Evolutionary conservation across 2,888 invertebrate species (phyloP).

Genomic region (Apotomis turbidana): DNA sequence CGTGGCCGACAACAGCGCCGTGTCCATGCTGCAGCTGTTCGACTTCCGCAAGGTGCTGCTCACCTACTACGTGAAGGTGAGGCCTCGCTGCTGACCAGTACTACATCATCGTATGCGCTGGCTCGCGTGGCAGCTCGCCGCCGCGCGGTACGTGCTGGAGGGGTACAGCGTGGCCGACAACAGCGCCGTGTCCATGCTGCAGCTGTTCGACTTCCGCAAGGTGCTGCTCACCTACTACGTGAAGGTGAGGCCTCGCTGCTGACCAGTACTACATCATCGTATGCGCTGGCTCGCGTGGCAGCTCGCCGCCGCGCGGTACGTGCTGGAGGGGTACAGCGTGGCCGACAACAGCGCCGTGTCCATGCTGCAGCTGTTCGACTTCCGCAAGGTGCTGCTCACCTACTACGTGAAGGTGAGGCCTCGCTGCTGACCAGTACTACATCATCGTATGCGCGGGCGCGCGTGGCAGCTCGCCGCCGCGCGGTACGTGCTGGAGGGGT

Average conservation of each 20-base stretch:
- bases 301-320: constrained; percentile 81
- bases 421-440: no score
- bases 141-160: constrained; percentile 91
- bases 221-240: constrained; percentile 82
- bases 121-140: background rate
- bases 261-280: background rate
- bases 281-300: background rate
- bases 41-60: constrained; percentile 96
- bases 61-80: background rate
- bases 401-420: background rate
- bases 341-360: constrained; percentile 98
- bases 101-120: background rate
- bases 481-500: constrained; percentile 96
- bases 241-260: background rate
- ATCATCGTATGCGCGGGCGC: constrained; percentile 66
- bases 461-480: constrained; percentile 80
- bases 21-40: constrained; percentile 98
- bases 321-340: constrained; percentile 99
- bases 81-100: background rate
- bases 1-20: constrained; percentile 98
- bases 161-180: constrained; percentile 99
- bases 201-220: constrained; percentile 98
- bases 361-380: constrained; percentile 98
- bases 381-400: constrained; percentile 91
- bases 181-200: constrained; percentile 97